Base-by-base conservation (phyloP, 2,113 vertebrate species). In the Hucho hucho region DNA sequence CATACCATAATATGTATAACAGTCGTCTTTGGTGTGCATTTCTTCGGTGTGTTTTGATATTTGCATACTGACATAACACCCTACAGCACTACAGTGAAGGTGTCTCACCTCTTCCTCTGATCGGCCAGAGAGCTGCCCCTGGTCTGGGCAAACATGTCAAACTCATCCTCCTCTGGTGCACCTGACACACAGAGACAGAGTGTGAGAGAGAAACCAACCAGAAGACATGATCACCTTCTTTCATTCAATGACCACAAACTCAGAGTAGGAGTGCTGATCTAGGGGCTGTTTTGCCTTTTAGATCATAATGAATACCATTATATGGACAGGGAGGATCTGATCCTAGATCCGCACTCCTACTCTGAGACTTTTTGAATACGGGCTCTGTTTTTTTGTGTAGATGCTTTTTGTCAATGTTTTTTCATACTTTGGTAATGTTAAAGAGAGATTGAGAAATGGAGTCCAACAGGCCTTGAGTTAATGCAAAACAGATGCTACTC, bases 71-170 rank as follows among this genome's bases (percentile, higher is more conserved):
- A 22, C 1, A 63, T 4, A 24, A n/a, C 59, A 9, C 1, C 11
- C n/a, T 16, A 25, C 28, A 47, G n/a, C 3, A 18, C 37, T 3
- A 47, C n/a, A 37, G 6, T 20, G 37, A 67, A 6, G 16, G 9
- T 5, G 7, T 32, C 67, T 69, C 67, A 98, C 98, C 94, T 94
- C 92, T 92, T 97, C 79, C 97, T 95, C 79, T 98, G 97, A 16
- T 99, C 98, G 26, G 97, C 96, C 84, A 99, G 90, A 0, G 96
- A 98, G 87, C 93, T 98, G 79, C 95, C 93, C 20, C 98, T 94
- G 1, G 97, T 98, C 85, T 98, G 92, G 1, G 98, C 97, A 88
- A 99, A 99, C 98, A 99, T 99, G 89, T 99, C 98, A 90, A 99
- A 99, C 84, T 98, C 97, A 29, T 97, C 95, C 66, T 96, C 97